These are phyloP conservation scores for Vannuccia rotundouncinata DNA, from an alignment of 2,888 invertebrate species.

Conservation along the genomic window DNA sequence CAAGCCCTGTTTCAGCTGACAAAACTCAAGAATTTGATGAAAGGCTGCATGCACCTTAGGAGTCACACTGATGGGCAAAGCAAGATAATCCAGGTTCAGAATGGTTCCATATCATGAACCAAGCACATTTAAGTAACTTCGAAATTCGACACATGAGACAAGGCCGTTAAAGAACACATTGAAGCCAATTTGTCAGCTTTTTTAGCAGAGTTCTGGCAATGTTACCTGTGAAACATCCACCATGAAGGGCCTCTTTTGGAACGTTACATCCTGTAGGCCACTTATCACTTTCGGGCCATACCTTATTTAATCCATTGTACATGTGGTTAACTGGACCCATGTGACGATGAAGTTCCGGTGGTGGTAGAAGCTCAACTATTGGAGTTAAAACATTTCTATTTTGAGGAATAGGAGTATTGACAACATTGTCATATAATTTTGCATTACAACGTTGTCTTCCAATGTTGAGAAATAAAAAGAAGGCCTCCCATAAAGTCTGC, in stretches of 20 bases:
- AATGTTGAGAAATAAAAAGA: no score
- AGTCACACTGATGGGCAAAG: neutral
- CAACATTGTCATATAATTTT: neutral
- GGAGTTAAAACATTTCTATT: neutral
- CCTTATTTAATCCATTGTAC: neutral
- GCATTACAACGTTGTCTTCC: no score
- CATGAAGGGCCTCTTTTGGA: neutral
- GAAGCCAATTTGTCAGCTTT: neutral
- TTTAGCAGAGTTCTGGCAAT: neutral
- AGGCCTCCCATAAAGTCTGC: no score
- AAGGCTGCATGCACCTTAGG: constrained; percentile 25
- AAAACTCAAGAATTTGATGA: neutral
- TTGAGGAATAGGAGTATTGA: neutral
- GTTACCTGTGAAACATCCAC: neutral
- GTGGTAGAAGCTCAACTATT: neutral
- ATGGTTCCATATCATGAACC: neutral
- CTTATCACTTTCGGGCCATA: neutral
- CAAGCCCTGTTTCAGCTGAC: neutral
- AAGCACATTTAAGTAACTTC: neutral
- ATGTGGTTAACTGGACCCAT: neutral
- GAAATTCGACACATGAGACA: neutral
- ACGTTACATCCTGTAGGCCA: neutral
- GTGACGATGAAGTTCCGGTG: neutral
- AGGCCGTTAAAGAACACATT: neutral
- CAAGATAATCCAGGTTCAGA: neutral